phyloP scores from a whole-genome alignment of 1,140 invertebrate species.

The Phenacoccus solenopsis region DNA sequence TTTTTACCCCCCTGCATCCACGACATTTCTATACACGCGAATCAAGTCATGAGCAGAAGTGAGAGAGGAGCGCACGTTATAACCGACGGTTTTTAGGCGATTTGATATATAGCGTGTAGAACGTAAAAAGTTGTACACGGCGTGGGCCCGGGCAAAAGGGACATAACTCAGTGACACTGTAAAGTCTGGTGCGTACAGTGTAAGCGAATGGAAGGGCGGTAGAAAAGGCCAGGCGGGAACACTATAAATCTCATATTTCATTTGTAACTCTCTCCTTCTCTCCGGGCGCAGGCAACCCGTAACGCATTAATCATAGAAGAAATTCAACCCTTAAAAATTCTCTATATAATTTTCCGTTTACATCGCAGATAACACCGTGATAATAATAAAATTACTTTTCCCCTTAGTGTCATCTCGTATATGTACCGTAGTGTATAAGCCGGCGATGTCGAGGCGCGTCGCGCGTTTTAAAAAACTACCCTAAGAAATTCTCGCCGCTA shows the following conservation, averaged over 20 bases:
- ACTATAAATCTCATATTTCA: slow-evolving; percentile 13
- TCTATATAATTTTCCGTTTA: slow-evolving; percentile 18
- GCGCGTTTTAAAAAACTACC: too few relatives aligned
- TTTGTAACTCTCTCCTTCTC: background rate
- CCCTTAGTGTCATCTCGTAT: background rate
- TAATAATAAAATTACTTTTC: slow-evolving; percentile 15
- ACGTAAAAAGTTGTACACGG: background rate
- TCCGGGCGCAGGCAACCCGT: too few relatives aligned
- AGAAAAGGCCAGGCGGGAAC: background rate
- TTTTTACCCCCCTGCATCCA: too few relatives aligned
- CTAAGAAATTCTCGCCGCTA: too few relatives aligned
- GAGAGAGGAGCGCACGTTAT: too few relatives aligned
- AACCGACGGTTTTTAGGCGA: too few relatives aligned
- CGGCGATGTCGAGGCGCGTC: too few relatives aligned
- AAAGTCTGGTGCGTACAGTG: background rate
- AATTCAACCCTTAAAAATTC: slow-evolving; percentile 14
- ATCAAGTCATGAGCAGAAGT: too few relatives aligned
- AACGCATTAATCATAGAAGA: slow-evolving; percentile 9
- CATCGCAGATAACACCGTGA: slow-evolving; percentile 8
- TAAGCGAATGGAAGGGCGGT: background rate
- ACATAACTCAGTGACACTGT: background rate
- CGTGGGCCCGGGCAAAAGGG: background rate
- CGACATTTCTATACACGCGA: too few relatives aligned
- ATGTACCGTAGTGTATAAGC: background rate
- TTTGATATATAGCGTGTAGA: background rate